Conservation (phyloP, 2,888 invertebrate genomes). For the Pseudeuparius sepicola region DNA sequence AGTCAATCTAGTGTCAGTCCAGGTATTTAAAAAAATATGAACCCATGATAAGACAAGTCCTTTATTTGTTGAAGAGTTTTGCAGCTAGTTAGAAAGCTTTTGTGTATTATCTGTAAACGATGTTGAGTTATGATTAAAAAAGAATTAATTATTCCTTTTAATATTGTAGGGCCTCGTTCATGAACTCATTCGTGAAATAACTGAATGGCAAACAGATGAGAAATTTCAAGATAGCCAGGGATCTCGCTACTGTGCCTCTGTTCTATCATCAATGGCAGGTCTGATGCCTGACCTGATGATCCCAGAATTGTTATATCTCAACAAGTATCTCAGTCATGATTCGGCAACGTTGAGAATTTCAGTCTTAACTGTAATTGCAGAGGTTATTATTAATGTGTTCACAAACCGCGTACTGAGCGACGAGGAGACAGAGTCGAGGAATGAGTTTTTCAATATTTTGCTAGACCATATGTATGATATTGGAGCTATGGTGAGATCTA, state of each 20-base stretch:
- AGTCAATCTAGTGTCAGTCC: too few species aligned
- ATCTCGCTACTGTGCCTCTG: slow-evolving; percentile 30
- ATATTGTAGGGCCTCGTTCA: slow-evolving; percentile 62
- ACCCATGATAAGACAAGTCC: too few species aligned
- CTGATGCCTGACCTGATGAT: slow-evolving; percentile 36
- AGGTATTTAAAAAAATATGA: too few species aligned
- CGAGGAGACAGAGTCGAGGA: slow-evolving; percentile 41
- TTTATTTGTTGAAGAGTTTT: too few species aligned
- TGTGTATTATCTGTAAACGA: too few species aligned
- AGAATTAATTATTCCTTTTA: too few species aligned
- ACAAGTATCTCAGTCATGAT: slow-evolving; percentile 33
- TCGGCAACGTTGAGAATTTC: slow-evolving; percentile 71
- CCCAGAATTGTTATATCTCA: slow-evolving; percentile 34
- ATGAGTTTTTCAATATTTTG: slow-evolving; percentile 70
- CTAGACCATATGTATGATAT: slow-evolving; percentile 76
- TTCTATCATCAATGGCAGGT: slow-evolving; percentile 34
- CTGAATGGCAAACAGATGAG: slow-evolving; percentile 54
- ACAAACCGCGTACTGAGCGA: slow-evolving; percentile 52
- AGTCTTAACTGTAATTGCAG: slow-evolving; percentile 72
- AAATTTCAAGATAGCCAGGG: slow-evolving; percentile 37
- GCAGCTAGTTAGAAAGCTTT: too few species aligned
- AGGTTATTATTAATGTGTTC: slow-evolving; percentile 62
- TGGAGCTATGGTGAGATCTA: slow-evolving; percentile 60
- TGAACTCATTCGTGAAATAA: slow-evolving; percentile 65
- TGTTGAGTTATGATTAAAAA: too few species aligned